A percentile compares a stretch with the other conserved stretches of the same genome.
Conservation (phyloP, 2,797 vertebrate genomes). For the Parambassis ranga region DNA sequence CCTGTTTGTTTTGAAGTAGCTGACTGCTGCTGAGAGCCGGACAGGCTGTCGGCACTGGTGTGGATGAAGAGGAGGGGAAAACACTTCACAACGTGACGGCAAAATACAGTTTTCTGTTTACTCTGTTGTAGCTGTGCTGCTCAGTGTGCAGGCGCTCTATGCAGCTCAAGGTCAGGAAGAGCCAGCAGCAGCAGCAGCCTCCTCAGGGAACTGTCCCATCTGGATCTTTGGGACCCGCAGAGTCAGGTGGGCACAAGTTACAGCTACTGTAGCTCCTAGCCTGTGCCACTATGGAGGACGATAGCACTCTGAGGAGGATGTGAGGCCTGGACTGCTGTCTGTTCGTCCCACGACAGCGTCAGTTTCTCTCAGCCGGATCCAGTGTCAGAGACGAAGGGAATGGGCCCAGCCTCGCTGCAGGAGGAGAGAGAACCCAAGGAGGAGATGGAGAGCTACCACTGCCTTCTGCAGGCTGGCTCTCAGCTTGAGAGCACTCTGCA, state of each 20-base stretch:
- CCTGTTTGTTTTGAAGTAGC: constrained; percentile 70
- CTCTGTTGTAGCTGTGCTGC: constrained; percentile 21
- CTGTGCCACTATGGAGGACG: constrained; percentile 17
- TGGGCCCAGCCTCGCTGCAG: constrained; percentile 77
- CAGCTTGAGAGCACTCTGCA: constrained; percentile 82
- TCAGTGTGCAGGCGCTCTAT: constrained; percentile 44
- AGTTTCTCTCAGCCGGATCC: constrained; percentile 27
- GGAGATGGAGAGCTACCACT: constrained; percentile 87
- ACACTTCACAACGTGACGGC: constrained; percentile 31
- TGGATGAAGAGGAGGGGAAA: constrained; percentile 9
- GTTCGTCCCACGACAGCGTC: constrained; percentile 5
- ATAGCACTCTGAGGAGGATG: constrained; percentile 56
- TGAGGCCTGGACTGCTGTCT: constrained; percentile 54
- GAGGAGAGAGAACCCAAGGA: constrained; percentile 72
- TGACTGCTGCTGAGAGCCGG: constrained; percentile 47
- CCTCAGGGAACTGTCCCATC: constrained; percentile 36
- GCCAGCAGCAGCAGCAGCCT: constrained; percentile 11
- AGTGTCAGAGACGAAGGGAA: constrained; percentile 50
- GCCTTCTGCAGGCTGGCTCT: constrained; percentile 85
- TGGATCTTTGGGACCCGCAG: constrained; percentile 26
- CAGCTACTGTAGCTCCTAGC: not conserved
- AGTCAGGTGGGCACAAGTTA: constrained; percentile 13
- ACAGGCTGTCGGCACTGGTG: constrained; percentile 17
- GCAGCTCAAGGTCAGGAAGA: constrained; percentile 69
- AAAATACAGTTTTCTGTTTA: constrained; percentile 23